Percentiles rank a stretch among this genome's conserved stretches.
Evolutionary conservation across 1,140 invertebrate genomes (phyloP).

Genomic region (Polypedilum vanderplanki): DNA sequence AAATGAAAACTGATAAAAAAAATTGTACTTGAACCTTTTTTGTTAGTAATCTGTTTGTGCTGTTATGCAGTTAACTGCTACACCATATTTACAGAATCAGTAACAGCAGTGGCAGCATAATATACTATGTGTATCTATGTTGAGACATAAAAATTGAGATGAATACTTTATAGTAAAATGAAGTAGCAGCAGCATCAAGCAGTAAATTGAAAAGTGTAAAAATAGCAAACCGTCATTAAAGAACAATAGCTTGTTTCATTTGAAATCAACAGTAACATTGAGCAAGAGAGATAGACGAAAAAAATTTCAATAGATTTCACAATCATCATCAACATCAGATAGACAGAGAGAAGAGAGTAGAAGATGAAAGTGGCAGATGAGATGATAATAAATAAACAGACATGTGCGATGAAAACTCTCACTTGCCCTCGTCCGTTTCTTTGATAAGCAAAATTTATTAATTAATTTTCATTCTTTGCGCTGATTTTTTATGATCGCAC

Average conservation of each 20-base stretch:
- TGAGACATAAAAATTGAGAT: no score
- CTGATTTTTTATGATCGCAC: slow-evolving; percentile 25
- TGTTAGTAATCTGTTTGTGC: no score
- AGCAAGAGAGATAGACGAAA: neutral
- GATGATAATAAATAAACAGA: slow-evolving; percentile 14
- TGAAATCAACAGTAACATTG: slow-evolving; percentile 21
- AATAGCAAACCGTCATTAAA: slow-evolving; percentile 20
- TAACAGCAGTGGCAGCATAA: no score
- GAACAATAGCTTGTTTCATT: slow-evolving; percentile 13
- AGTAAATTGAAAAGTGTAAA: slow-evolving; percentile 16
- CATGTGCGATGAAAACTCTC: neutral
- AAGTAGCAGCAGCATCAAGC: neutral
- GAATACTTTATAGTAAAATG: no score
- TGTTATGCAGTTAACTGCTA: no score
- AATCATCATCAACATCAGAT: slow-evolving; percentile 9
- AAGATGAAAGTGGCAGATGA: slow-evolving; percentile 17
- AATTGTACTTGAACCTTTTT: no score
- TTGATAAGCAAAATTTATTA: slow-evolving; percentile 25
- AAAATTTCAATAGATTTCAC: neutral
- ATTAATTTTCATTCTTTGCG: slow-evolving; percentile 24
- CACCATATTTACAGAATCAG: no score
- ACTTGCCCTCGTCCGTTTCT: neutral
- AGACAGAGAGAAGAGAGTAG: neutral
- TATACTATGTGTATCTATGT: no score
- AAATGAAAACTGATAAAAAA: no score